Evolutionary conservation across 2,888 invertebrate species (phyloP), one percentile per base, ranked within the genome.

Genomic region (Camptogramma bilineatum): DNA sequence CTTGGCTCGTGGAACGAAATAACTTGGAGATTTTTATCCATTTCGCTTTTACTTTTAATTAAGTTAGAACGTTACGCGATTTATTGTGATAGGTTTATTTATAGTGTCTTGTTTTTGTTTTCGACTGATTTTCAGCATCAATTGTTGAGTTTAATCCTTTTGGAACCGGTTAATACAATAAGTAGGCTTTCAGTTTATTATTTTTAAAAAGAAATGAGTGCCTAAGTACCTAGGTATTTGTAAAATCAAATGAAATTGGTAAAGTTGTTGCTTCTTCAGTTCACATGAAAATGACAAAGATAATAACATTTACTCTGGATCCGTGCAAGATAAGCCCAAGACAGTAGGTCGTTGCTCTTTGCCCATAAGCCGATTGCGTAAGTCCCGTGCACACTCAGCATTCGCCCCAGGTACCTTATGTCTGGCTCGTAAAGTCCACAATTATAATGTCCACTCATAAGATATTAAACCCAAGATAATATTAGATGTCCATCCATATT

Each of bases 41-140:
- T 66, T 62, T 62, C 64, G 53, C 61, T 65, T 64, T 66, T 58
- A 71, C 69, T 70, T 73, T 69, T 73, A 73, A 73, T 73, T 73
- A 72, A 72, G 70, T 69, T 68, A 53, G 57, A 69, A 66, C 63
- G 68, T 72, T 62, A 59, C 18, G 51, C 28, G 58, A 62, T 66
- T 66, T 66, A 62, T 58, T 57, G 58, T 59, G 54, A 54, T 54
- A 50, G 48, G 50, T 54, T 56, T 21, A 60, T 62, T 61, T 39
- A 18, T 19, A 8, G 44, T 44, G 47, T 44, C 54, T 53, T 55
- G 50, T 57, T 21, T 24, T 31, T 44, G 44, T 44, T 44, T 44
- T 16, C 3, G 4, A n/a, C n/a, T n/a, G n/a, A n/a, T n/a, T n/a
- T n/a, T n/a, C n/a, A 39, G 13, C 13, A 13, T 39, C 28, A 28